phyloP scores from a whole-genome alignment of 2,888 invertebrate genomes.

The Andrena minutula region DNA sequence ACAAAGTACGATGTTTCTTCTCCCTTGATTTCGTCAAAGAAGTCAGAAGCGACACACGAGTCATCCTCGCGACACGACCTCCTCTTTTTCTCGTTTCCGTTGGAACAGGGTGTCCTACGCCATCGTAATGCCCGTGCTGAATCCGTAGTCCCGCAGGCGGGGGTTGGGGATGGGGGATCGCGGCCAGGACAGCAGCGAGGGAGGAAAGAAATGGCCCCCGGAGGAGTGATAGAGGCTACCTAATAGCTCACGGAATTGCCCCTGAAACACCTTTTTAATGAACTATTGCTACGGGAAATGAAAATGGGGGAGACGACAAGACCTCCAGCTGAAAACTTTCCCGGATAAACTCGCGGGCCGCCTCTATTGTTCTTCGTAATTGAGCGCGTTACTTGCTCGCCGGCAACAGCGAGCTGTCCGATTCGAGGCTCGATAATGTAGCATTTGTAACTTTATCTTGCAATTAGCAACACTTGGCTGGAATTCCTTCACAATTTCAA shows the following conservation, averaged over 20 bases:
- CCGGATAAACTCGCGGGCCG: conserved; percentile 35
- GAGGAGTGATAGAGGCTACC: conserved; percentile 87
- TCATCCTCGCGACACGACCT: conserved; percentile 62
- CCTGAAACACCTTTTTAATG: conserved; percentile 91
- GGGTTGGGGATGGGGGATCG: conserved; percentile 58
- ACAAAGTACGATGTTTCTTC: neutral
- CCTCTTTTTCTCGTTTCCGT: conserved; percentile 52
- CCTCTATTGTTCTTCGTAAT: conserved; percentile 29
- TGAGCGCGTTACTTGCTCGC: conserved; percentile 23
- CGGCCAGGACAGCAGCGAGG: conserved; percentile 65
- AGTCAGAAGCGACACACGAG: conserved; percentile 30
- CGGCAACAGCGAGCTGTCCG: neutral
- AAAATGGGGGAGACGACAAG: conserved; percentile 84
- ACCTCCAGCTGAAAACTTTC: conserved; percentile 53
- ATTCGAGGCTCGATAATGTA: neutral
- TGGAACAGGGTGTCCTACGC: conserved; percentile 70
- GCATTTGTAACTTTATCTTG: neutral
- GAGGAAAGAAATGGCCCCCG: conserved; percentile 85
- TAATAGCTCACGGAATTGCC: conserved; percentile 90
- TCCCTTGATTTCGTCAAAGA: conserved; percentile 24
- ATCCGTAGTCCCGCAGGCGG: conserved; percentile 75
- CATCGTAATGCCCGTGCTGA: conserved; percentile 81
- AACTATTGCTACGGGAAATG: conserved; percentile 87
- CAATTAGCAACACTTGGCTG: neutral
- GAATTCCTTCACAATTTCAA: neutral